Percentiles rank a stretch among this genome's conserved stretches.
Evolutionary conservation across 2,888 invertebrate species (phyloP).

Genomic region (Sphecodes monilicornis): DNA sequence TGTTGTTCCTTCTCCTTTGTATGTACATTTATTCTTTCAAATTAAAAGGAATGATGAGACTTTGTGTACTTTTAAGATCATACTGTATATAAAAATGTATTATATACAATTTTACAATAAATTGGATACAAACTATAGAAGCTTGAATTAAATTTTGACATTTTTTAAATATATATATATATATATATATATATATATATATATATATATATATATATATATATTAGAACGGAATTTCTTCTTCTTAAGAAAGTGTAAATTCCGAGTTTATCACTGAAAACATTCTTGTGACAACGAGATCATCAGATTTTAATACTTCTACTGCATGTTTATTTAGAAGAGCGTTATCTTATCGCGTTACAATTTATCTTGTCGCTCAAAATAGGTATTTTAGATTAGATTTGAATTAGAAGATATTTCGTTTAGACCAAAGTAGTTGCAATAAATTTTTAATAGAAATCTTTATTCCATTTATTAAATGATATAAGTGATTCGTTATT

Average conservation of each 20-base stretch:
- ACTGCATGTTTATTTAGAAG: too few species aligned
- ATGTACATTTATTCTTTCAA: neutral
- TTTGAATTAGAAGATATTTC: too few species aligned
- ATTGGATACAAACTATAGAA: constrained; percentile 3
- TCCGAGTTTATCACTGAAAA: too few species aligned
- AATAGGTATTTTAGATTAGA: too few species aligned
- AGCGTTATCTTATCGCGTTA: too few species aligned
- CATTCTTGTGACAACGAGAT: too few species aligned
- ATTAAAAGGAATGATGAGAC: neutral
- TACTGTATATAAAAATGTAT: neutral
- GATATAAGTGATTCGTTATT: neutral
- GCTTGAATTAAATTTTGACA: neutral
- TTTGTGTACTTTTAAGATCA: constrained; percentile 11
- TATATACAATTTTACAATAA: constrained; percentile 11
- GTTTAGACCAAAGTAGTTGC: too few species aligned
- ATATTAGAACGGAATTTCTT: too few species aligned
- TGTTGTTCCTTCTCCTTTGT: neutral
- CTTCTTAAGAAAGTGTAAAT: too few species aligned
- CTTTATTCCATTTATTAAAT: neutral
- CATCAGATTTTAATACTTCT: too few species aligned
- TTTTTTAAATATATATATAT: neutral
- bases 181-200: too few species aligned
- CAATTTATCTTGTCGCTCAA: too few species aligned
- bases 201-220: neutral
- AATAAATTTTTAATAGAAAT: neutral